Base-by-base conservation (phyloP, 2,113 vertebrate species). In the Gambusia holbrooki region DNA sequence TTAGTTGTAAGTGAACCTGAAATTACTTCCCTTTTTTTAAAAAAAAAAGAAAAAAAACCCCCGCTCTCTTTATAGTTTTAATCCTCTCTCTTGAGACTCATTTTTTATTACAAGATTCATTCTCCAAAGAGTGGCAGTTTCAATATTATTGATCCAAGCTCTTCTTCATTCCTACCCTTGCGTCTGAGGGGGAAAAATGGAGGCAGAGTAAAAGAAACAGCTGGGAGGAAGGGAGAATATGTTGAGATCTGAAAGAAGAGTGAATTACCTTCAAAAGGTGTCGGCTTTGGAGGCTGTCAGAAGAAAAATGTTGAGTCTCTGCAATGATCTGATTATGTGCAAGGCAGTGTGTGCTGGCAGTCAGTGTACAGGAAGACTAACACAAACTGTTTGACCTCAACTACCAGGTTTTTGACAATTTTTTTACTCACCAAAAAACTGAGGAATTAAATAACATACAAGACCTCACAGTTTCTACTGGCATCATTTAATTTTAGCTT, bases 311-410 rank as follows among this genome's bases (percentile, higher is more conserved):
- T 48, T 48, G 45, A 58, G 51, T 58, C n/a, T 83, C 60, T 72
- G 28, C 29, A 22, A 72, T 66, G 64, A 28, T 79, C 72, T 77
- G 35, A 29, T 60, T 28, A 15, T 40, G 27, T 35, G 51, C 30
- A 33, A 29, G 33, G 62, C 30, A 3, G 62, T 42, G 12, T 27
- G n/a, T n/a, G 12, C 37, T 67, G 65, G 35, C 30, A 58, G 28
- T 13, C 2, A 22, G 12, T 30, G n/a, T 25, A 33, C 19, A 69
- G 88, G 96, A 96, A 67, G 92, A 96, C 87, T 96, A 95, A 81
- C 96, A 94, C 85, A 96, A 92, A 66, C 90, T 93, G 12, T 94
- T 93, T 3, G 95, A 96, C 95, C 96, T 96, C 89, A 58, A 96
- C 93, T 42, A 94, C 95, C 62, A 95, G 91, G 7, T 96, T 95